These are phyloP conservation scores for Microcaecilia unicolor DNA, from an alignment of 2,797 vertebrate genomes.

Conservation along the genomic window DNA sequence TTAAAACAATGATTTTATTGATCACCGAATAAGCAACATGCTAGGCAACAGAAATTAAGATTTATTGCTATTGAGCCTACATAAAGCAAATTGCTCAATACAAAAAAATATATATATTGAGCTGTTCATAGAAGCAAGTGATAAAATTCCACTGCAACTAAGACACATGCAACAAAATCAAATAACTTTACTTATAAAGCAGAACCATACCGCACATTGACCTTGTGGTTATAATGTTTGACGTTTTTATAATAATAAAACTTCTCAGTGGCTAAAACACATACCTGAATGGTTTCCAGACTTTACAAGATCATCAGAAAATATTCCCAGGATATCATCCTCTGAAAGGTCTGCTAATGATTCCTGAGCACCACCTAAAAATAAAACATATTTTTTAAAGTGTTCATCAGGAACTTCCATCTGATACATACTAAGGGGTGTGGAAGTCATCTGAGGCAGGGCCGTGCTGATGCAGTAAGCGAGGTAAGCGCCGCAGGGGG, in stretches of 20 bases:
- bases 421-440: no score
- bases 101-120: conserved; percentile 15
- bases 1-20: no score
- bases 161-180: not conserved
- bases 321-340: conserved; percentile 95
- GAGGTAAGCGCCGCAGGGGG: no score
- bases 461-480: no score
- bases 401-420: not conserved
- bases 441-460: no score
- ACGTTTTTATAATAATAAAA: not conserved
- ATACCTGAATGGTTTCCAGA: conserved; percentile 83
- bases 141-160: not conserved
- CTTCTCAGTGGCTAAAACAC: not conserved
- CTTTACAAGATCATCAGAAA: conserved; percentile 86
- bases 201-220: conserved; percentile 3
- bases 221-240: not conserved
- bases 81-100: conserved; percentile 22
- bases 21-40: no score
- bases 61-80: conserved; percentile 4
- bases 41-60: conserved; percentile 26
- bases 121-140: conserved; percentile 8
- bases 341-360: conserved; percentile 89
- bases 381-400: not conserved
- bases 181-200: not conserved
- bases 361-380: conserved; percentile 76